phyloP scores from a whole-genome alignment of 2,113 vertebrate species.

The Heterotilapia buettikoferi region DNA sequence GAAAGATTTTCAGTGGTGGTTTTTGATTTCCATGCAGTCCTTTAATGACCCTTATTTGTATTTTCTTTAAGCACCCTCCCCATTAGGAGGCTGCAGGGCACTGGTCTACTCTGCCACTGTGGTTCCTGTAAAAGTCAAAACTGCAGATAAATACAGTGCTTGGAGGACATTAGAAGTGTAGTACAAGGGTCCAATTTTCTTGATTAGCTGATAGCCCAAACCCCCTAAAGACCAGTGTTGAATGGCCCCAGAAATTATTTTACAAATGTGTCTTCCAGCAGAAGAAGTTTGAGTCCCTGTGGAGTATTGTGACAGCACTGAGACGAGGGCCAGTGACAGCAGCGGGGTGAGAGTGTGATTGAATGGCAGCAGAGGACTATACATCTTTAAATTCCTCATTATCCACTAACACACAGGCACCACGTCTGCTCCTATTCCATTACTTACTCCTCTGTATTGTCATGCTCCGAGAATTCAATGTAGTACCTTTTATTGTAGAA shows the following conservation, averaged over 20 bases:
- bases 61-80: background rate
- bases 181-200: background rate
- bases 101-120: background rate
- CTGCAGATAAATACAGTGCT: background rate
- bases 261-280: background rate
- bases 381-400: conserved; percentile 69
- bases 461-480: conserved; percentile 71
- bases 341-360: conserved; percentile 39
- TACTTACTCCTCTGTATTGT: conserved; percentile 64
- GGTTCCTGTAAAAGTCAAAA: background rate
- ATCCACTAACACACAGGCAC: conserved; percentile 63
- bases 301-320: conserved; percentile 29
- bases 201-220: background rate
- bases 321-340: conserved; percentile 25
- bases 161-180: background rate
- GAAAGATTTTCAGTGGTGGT: background rate
- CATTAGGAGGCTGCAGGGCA: background rate
- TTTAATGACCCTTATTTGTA: background rate
- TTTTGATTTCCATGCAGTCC: background rate
- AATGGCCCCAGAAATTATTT: background rate
- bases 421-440: conserved; percentile 64
- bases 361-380: conserved; percentile 47
- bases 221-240: background rate
- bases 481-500: conserved; percentile 69
- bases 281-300: conserved; percentile 3